Percentiles rank a stretch among this genome's conserved stretches.
Conservation (phyloP, 2,888 invertebrate genomes). For the Eurytoma californica region DNA sequence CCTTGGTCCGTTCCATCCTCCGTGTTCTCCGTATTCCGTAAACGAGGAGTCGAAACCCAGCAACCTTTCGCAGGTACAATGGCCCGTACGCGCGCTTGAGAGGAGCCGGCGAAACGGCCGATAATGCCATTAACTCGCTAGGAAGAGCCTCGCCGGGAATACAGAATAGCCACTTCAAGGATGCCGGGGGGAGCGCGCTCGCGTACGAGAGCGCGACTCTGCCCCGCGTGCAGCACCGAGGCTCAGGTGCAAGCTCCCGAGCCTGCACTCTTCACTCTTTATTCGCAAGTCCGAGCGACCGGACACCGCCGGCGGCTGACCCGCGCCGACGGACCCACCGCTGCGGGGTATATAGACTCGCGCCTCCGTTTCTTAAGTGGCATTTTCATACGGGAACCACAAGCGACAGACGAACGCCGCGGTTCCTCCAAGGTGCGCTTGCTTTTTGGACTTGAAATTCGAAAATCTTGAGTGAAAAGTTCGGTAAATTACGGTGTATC, state of each 20-base stretch:
- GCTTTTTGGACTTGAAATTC: no score
- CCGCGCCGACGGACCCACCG: not conserved
- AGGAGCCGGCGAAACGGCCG: constrained; percentile 2
- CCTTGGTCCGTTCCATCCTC: no score
- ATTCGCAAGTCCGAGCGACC: constrained; percentile 38
- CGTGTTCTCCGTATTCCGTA: not conserved
- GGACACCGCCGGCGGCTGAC: constrained; percentile 7
- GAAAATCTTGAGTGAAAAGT: no score
- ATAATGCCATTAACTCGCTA: constrained; percentile 32
- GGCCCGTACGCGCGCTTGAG: not conserved
- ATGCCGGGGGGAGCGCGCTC: constrained; percentile 30
- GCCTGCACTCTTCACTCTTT: constrained; percentile 32
- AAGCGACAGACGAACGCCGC: no score
- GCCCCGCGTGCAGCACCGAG: not conserved
- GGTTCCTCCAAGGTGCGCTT: no score
- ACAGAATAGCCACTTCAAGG: constrained; percentile 39
- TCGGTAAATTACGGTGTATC: no score
- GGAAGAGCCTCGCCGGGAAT: constrained; percentile 32
- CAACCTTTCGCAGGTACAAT: not conserved
- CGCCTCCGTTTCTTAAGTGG: no score
- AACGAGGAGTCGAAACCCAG: not conserved
- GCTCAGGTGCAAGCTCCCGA: constrained; percentile 31
- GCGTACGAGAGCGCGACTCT: not conserved
- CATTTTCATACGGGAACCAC: no score
- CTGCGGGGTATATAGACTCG: not conserved